These are phyloP conservation scores for Phoxinus phoxinus DNA, from an alignment of 2,113 vertebrate genomes.

Conservation along the genomic window DNA sequence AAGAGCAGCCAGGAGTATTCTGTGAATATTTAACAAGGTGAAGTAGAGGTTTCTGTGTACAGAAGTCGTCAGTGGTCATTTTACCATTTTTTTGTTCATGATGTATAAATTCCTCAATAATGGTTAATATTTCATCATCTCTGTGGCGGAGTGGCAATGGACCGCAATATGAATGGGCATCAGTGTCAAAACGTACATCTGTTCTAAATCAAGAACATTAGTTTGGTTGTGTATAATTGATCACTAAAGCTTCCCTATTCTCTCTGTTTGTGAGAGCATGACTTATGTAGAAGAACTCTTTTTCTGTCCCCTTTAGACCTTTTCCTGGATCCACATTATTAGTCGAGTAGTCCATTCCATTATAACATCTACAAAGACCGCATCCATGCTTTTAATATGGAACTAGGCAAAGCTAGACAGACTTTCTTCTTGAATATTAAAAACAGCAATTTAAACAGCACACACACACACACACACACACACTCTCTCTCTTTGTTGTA, in stretches of 20 bases:
- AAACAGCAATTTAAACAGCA: no score
- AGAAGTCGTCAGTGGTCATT: neutral
- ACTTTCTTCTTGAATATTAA: no score
- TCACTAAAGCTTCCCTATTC: neutral
- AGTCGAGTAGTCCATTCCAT: no score
- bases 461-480: no score
- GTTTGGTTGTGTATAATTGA: constrained; percentile 2
- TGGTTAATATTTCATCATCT: neutral
- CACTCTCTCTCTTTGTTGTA: no score
- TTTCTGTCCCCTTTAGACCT: neutral
- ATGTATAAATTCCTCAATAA: neutral
- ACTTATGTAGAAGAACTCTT: neutral
- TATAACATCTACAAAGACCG: no score
- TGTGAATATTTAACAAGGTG: constrained; percentile 13
- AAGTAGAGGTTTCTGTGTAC: constrained; percentile 16
- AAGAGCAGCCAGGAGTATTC: neutral
- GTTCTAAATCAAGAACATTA: neutral
- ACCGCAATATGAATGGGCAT: neutral
- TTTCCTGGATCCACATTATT: neutral
- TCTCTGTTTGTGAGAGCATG: constrained; percentile 1
- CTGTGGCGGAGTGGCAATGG: neutral
- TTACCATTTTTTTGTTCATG: neutral
- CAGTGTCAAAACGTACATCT: neutral
- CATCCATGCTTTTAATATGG: no score
- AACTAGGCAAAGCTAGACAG: no score